Conservation (phyloP, 2,888 invertebrate genomes). For the Tiphia femorata region DNA sequence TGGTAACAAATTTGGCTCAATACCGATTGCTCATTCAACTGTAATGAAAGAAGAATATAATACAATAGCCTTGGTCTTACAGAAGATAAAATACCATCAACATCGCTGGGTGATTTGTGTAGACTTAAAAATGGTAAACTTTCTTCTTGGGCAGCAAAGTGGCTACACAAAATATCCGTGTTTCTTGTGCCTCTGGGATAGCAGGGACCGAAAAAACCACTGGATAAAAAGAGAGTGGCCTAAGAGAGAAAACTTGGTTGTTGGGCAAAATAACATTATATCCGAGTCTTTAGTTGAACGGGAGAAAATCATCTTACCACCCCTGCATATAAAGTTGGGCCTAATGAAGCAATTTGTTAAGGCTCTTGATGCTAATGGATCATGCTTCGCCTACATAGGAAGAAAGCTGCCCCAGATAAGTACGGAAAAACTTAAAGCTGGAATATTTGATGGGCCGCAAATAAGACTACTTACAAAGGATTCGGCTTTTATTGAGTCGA, state of each 20-base stretch:
- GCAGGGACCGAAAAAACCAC: constrained; percentile 40
- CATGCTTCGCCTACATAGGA: too few relatives aligned
- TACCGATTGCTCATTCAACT: constrained; percentile 44
- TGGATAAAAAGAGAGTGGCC: constrained; percentile 37
- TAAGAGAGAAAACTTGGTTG: constrained; percentile 1
- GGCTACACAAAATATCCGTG: constrained; percentile 47
- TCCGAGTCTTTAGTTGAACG: constrained; percentile 13
- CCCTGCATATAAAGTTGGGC: constrained; percentile 46
- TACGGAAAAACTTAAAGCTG: too few relatives aligned
- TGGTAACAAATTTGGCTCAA: constrained; percentile 50
- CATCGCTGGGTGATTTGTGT: constrained; percentile 42
- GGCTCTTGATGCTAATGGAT: too few relatives aligned
- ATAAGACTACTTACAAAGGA: too few relatives aligned
- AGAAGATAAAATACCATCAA: constrained; percentile 36
- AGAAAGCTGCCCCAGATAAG: too few relatives aligned
- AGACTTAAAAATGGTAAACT: constrained; percentile 40
- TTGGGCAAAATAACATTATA: constrained; percentile 19
- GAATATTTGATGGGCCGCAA: too few relatives aligned
- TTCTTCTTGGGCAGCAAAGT: constrained; percentile 48
- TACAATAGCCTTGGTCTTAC: constrained; percentile 26
- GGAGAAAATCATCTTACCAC: constrained; percentile 20
- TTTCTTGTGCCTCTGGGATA: constrained; percentile 48
- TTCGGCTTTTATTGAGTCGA: too few relatives aligned
- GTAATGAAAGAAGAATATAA: constrained; percentile 42
- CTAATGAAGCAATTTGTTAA: constrained; percentile 45